Conservation (phyloP, 2,888 invertebrate genomes). For the Amblyteles armatorius region DNA sequence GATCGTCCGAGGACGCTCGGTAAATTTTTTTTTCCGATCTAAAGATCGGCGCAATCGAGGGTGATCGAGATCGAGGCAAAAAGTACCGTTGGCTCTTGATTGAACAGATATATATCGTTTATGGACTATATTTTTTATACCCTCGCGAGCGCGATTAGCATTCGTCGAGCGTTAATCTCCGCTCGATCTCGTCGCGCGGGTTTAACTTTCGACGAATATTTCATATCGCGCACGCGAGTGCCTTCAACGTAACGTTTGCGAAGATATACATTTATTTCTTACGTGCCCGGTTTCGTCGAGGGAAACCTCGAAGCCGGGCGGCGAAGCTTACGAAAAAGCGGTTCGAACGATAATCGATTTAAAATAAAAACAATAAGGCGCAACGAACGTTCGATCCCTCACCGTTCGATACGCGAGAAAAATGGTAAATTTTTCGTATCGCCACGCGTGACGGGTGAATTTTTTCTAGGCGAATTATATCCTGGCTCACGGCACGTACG, state of each 20-base stretch:
- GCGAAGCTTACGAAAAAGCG: constrained; percentile 3
- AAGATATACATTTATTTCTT: constrained; percentile 45
- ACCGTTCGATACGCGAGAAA: constrained; percentile 26
- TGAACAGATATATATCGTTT: constrained; percentile 45
- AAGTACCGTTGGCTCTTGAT: constrained; percentile 46
- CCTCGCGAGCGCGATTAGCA: constrained; percentile 70
- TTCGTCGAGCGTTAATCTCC: constrained; percentile 37
- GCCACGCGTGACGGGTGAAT: constrained; percentile 28
- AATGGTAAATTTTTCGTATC: constrained; percentile 44
- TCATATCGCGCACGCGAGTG: constrained; percentile 70
- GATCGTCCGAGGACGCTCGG: constrained; percentile 15
- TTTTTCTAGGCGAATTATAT: constrained; percentile 14
- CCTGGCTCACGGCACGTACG: not conserved
- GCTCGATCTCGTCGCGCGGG: not conserved
- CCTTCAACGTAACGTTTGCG: constrained; percentile 67
- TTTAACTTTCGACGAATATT: constrained; percentile 40
- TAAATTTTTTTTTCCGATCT: not conserved
- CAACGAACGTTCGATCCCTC: constrained; percentile 1
- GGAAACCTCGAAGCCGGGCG: constrained; percentile 6
- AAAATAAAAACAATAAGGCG: not conserved
- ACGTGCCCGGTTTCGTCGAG: constrained; percentile 37
- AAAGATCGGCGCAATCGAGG: not conserved
- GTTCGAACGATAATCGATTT: not conserved
- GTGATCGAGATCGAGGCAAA: constrained; percentile 8
- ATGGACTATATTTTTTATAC: constrained; percentile 78